These are phyloP conservation scores for Pristis pectinata DNA, from an alignment of 2,797 vertebrate genomes.

Conservation along the genomic window DNA sequence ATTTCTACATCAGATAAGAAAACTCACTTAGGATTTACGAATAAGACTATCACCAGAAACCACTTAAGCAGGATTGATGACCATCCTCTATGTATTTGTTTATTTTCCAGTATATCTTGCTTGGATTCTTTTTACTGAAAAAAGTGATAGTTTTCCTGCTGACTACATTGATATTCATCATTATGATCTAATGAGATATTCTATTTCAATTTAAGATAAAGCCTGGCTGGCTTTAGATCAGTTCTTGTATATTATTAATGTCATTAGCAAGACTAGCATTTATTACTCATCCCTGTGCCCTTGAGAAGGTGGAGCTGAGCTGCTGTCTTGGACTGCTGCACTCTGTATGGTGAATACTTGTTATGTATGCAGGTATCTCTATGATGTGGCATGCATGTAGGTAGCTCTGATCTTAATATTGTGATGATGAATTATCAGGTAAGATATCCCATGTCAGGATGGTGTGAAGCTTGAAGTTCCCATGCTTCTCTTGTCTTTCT, in stretches of 20 bases:
- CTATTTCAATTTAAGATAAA: not conserved
- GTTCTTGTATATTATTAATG: not conserved
- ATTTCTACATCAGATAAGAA: not conserved
- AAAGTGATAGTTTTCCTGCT: not conserved
- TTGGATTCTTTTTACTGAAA: not conserved
- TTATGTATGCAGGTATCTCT: no score
- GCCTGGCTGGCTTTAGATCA: not conserved
- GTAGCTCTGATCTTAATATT: no score
- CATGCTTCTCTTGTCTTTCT: no score
- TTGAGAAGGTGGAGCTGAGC: no score
- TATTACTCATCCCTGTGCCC: no score
- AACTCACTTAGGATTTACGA: not conserved
- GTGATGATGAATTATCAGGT: no score
- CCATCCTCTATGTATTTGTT: not conserved
- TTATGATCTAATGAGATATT: not conserved
- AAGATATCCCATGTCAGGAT: no score
- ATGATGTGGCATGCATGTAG: no score
- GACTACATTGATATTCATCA: not conserved
- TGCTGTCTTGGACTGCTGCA: no score
- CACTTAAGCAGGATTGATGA: not conserved
- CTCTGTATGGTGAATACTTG: no score
- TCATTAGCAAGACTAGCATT: no score
- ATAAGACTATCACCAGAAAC: not conserved
- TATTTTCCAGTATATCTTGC: not conserved
- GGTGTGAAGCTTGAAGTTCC: no score